Evolutionary conservation across 2,113 vertebrate species (phyloP).

Genomic region (Tautogolabrus adspersus): DNA sequence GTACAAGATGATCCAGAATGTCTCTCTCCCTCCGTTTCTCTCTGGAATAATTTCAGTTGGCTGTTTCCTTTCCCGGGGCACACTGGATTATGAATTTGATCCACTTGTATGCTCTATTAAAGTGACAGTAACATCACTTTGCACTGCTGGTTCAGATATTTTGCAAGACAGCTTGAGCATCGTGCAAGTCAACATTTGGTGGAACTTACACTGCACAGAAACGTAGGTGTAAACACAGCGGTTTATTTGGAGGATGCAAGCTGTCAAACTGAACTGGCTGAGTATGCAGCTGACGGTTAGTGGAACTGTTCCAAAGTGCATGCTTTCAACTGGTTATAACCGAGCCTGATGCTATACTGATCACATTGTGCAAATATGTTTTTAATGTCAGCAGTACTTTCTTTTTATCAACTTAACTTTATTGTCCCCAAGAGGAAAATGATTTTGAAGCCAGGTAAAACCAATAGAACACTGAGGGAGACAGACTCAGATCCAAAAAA

Average conservation of each 20-base stretch:
- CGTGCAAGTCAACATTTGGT: constrained; percentile 4
- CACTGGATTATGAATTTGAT: constrained; percentile 42
- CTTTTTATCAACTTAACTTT: too few relatives aligned
- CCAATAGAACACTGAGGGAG: too few relatives aligned
- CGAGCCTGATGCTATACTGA: too few relatives aligned
- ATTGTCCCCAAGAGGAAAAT: too few relatives aligned
- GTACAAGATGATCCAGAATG: constrained; percentile 54
- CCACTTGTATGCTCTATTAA: constrained; percentile 17
- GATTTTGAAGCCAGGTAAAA: too few relatives aligned
- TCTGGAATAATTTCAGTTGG: constrained; percentile 17
- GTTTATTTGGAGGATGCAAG: constrained; percentile 3
- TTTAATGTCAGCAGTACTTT: too few relatives aligned
- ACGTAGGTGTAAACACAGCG: neutral
- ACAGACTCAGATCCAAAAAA: too few relatives aligned
- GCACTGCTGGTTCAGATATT: neutral
- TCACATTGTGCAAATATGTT: too few relatives aligned
- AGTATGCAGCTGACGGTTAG: neutral
- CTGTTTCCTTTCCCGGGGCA: constrained; percentile 30
- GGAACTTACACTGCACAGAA: neutral
- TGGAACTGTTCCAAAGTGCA: neutral
- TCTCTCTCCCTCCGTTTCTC: constrained; percentile 24
- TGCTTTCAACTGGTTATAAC: neutral
- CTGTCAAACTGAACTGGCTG: constrained; percentile 1
- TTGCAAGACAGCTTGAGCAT: constrained; percentile 2
- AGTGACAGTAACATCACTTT: constrained; percentile 5